A percentile compares a stretch with the other conserved stretches of the same genome.
These are phyloP conservation scores for Hetaerina titia DNA, from an alignment of 2,888 invertebrate genomes.

Conservation along the genomic window DNA sequence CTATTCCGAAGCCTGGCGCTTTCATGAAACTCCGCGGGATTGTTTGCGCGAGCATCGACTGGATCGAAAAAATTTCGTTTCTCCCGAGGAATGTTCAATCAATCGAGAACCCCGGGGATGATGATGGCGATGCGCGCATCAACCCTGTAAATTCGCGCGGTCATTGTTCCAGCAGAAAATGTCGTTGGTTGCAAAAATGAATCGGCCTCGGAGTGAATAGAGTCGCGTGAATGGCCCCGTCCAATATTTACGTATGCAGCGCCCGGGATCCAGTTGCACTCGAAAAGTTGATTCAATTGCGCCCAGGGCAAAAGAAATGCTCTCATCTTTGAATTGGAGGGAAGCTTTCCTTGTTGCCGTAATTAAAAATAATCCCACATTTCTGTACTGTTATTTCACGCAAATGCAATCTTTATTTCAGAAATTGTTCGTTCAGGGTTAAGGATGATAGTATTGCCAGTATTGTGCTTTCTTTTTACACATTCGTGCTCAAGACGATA, in stretches of 20 bases:
- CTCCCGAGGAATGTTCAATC: neutral
- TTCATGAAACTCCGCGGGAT: neutral
- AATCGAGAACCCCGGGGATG: neutral
- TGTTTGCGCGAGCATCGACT: neutral
- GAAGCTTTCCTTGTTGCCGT: too few relatives aligned
- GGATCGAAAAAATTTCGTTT: neutral
- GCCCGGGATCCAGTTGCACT: neutral
- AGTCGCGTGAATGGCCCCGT: neutral
- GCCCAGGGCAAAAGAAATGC: neutral
- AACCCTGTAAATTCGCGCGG: neutral
- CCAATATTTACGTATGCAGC: neutral
- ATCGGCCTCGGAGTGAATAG: neutral
- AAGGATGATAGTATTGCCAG: too few relatives aligned
- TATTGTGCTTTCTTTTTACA: too few relatives aligned
- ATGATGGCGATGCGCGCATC: neutral
- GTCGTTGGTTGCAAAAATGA: neutral
- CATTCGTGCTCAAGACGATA: too few relatives aligned
- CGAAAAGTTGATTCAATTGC: neutral
- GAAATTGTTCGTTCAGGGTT: too few relatives aligned
- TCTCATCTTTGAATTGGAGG: neutral
- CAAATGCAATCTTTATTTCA: too few relatives aligned
- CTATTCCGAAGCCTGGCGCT: neutral
- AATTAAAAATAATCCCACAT: too few relatives aligned
- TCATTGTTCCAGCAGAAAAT: neutral
- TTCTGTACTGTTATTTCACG: too few relatives aligned